Conservation (phyloP, 2,888 invertebrate genomes). For the Lissonota sp. region DNA sequence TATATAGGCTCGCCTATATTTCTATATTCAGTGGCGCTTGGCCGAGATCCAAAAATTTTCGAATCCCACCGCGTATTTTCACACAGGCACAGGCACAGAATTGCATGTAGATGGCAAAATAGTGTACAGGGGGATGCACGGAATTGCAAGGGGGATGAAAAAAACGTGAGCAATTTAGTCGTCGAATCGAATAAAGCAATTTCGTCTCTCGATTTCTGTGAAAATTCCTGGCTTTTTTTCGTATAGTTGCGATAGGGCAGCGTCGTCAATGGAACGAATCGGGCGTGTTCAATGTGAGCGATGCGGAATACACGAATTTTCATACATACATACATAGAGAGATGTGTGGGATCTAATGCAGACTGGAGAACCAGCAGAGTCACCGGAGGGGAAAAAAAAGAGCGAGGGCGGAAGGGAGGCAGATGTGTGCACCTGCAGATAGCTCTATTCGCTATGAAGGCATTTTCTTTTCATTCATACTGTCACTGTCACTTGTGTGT, state of each 20-base stretch:
- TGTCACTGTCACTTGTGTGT: slow-evolving; percentile 18
- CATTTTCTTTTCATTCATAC: slow-evolving; percentile 60
- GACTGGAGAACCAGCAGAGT: neutral
- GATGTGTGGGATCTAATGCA: neutral
- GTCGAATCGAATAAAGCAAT: slow-evolving; percentile 64
- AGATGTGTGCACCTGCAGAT: slow-evolving; percentile 61
- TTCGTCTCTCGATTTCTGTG: slow-evolving; percentile 50
- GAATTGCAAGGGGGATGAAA: slow-evolving; percentile 9
- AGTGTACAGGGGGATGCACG: neutral
- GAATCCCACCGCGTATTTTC: slow-evolving; percentile 20
- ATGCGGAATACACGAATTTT: neutral
- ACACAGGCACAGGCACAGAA: slow-evolving; percentile 13
- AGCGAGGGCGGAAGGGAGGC: slow-evolving; percentile 15
- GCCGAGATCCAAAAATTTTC: slow-evolving; percentile 52
- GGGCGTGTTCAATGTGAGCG: slow-evolving; percentile 9
- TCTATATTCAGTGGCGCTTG: slow-evolving; percentile 53
- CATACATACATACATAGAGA: too few relatives aligned
- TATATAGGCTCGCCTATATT: slow-evolving; percentile 43
- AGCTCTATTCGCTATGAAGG: slow-evolving; percentile 4
- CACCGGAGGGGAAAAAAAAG: slow-evolving; percentile 10
- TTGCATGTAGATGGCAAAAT: slow-evolving; percentile 6
- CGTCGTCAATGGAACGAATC: slow-evolving; percentile 55
- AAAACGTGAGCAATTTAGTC: slow-evolving; percentile 54
- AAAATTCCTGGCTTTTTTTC: neutral
- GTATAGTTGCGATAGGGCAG: slow-evolving; percentile 1